Percentiles rank a stretch among this genome's conserved stretches.
Conservation (phyloP, 2,888 invertebrate genomes). For the Palloptera scutellata region DNA sequence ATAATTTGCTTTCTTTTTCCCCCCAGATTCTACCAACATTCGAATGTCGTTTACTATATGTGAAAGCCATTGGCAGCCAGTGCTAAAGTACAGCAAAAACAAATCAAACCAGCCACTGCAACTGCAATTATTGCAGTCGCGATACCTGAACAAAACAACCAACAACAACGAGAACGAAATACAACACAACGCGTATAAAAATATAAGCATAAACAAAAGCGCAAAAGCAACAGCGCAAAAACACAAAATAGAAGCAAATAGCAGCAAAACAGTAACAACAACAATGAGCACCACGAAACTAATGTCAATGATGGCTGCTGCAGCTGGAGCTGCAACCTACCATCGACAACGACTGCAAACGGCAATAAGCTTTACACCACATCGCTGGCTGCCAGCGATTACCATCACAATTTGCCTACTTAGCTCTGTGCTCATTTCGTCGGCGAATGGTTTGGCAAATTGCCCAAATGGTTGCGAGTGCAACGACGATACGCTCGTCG, state of each 20-base stretch:
- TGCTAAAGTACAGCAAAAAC: slow-evolving; percentile 40
- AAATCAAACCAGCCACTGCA: slow-evolving; percentile 6
- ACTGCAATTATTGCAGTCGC: slow-evolving; percentile 20
- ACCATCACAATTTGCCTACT: not conserved
- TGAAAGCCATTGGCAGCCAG: slow-evolving; percentile 51
- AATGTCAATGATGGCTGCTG: slow-evolving; percentile 28
- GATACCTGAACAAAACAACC: slow-evolving; percentile 4
- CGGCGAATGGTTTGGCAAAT: slow-evolving; percentile 68
- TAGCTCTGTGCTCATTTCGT: slow-evolving; percentile 31
- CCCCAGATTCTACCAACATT: not conserved
- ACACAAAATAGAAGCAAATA: not conserved
- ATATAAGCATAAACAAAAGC: too few relatives aligned
- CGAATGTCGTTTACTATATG: slow-evolving; percentile 53
- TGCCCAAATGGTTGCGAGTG: slow-evolving; percentile 90
- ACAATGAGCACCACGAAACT: slow-evolving; percentile 10
- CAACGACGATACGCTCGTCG: slow-evolving; percentile 88
- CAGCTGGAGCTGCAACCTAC: not conserved
- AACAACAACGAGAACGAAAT: too few relatives aligned
- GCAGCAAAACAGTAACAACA: slow-evolving; percentile 20
- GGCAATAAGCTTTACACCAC: slow-evolving; percentile 21
- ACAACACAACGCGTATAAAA: too few relatives aligned
- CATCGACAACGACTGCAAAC: slow-evolving; percentile 20
- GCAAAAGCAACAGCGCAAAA: not conserved
- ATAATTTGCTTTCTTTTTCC: too few relatives aligned
- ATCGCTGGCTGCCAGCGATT: slow-evolving; percentile 37